Conservation (phyloP, 1,140 invertebrate genomes). For the Macrotrachela quadricornifera region DNA sequence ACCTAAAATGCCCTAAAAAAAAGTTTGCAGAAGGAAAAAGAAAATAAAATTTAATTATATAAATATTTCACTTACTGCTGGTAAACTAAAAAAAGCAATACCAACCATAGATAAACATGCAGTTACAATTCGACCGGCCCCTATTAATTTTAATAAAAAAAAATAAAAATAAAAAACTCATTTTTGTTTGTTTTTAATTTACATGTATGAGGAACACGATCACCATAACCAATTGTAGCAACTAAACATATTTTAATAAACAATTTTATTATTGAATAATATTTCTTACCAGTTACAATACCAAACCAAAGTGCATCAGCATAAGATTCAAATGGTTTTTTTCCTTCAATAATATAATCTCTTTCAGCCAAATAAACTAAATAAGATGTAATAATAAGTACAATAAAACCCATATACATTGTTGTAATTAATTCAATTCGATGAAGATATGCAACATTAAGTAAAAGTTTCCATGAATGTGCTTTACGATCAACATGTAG, state of each 20-base stretch:
- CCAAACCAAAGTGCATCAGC: conserved; percentile 10
- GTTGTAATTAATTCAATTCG: conserved; percentile 9
- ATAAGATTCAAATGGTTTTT: conserved; percentile 8
- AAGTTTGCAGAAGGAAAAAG: too few species aligned
- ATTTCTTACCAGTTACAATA: neutral
- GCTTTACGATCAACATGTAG: conserved; percentile 8
- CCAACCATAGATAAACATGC: conserved; percentile 42
- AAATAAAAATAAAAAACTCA: conserved; percentile 40
- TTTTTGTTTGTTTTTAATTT: conserved; percentile 37
- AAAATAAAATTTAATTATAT: neutral
- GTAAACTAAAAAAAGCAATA: conserved; percentile 40
- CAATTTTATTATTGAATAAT: too few species aligned
- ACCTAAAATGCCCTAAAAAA: neutral
- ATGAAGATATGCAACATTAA: conserved; percentile 8
- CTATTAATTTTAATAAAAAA: conserved; percentile 68
- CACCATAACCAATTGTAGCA: conserved; percentile 1
- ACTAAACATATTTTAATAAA: too few species aligned
- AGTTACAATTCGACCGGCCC: conserved; percentile 40
- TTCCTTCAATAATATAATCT: neutral
- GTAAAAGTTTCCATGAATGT: conserved; percentile 2
- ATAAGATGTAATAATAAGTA: conserved; percentile 6
- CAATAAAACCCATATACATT: conserved; percentile 9
- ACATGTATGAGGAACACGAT: conserved; percentile 48
- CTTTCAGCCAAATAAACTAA: conserved; percentile 6
- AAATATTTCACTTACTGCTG: conserved; percentile 20